Evolutionary conservation across 2,797 vertebrate species (phyloP), one percentile per base, ranked within the genome.

Genomic region (Coregonus sp.): DNA sequence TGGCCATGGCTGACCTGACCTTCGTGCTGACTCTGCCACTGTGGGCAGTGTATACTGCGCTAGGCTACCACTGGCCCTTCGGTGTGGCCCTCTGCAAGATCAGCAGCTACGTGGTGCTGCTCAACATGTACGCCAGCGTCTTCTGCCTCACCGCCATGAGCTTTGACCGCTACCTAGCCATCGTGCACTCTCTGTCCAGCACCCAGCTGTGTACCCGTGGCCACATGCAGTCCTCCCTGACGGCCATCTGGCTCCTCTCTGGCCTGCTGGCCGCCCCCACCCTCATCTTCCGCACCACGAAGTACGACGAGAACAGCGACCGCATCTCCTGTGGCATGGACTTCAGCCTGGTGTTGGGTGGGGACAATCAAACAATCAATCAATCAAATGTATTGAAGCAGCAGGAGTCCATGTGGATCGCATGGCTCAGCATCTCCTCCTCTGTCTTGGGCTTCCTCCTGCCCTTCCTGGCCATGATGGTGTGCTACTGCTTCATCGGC

Each of bases 61-160:
- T 95, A 89, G 93, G 93, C 77, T 97, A 97, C 94, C 93, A 97
- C 89, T 97, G 97, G 97, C 94, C 95, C n/a, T 95, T 98, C 65
- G 96, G 97, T 5, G 91, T 94, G 78, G 91, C 92, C 2, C 95
- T 98, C 74, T 98, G 97, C 83, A 97, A 97, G 91, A 88, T 97
- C 85, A 96, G 97, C 92, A 96, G 96, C 85, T 97, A 95, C 47
- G 80, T 96, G 85, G 94, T 96, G 74, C 93, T 97, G 80, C 95
- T 98, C 81, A 96, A 96, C 93, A 96, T 96, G 96, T 97, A 96
- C 18, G 95, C 97, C 88, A 97, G 96, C 9, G 95, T 96, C 88
- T 98, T 97, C 92, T 96, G 97, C 92, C 95, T 97, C 84, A 96
- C 94, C 80, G 95, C 95, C 89, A 95, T 97, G 88, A 97, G 97